Evolutionary conservation across 2,888 invertebrate species (phyloP).

Genomic region (Endotricha flammealis): DNA sequence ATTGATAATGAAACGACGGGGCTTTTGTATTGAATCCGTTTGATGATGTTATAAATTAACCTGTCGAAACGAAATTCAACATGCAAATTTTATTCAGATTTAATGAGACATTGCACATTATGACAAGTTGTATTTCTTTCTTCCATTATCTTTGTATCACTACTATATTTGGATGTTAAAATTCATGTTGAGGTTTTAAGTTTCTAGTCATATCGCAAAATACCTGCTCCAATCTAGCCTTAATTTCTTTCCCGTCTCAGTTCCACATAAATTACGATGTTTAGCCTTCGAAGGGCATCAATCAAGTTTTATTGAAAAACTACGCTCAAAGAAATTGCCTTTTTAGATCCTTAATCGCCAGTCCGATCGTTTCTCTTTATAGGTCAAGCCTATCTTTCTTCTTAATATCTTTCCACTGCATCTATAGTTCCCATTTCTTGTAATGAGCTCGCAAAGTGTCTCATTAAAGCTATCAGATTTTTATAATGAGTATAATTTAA

Average conservation of each 20-base stretch:
- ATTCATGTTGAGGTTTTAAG: no score
- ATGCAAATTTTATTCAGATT: no score
- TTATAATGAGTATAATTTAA: no score
- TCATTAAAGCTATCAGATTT: neutral
- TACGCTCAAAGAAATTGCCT: neutral
- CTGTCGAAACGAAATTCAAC: slow-evolving; percentile 42
- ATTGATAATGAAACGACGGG: no score
- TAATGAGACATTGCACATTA: no score
- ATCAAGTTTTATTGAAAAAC: neutral
- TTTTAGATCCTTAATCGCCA: neutral
- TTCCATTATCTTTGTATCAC: no score
- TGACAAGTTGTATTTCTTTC: no score
- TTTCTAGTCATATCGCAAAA: no score
- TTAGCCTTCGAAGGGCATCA: neutral
- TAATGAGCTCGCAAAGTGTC: neutral
- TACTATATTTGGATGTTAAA: no score
- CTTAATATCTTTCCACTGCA: slow-evolving; percentile 17
- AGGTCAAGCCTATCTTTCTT: neutral
- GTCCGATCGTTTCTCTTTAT: neutral
- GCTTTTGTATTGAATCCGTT: slow-evolving; percentile 30
- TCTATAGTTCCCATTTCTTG: neutral
- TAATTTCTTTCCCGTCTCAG: no score
- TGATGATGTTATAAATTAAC: slow-evolving; percentile 45
- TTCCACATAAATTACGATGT: no score
- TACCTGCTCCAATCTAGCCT: no score